Evolutionary conservation across 2,797 vertebrate species (phyloP), one percentile per base, ranked within the genome.

Genomic region (Enteromius radiatus): DNA sequence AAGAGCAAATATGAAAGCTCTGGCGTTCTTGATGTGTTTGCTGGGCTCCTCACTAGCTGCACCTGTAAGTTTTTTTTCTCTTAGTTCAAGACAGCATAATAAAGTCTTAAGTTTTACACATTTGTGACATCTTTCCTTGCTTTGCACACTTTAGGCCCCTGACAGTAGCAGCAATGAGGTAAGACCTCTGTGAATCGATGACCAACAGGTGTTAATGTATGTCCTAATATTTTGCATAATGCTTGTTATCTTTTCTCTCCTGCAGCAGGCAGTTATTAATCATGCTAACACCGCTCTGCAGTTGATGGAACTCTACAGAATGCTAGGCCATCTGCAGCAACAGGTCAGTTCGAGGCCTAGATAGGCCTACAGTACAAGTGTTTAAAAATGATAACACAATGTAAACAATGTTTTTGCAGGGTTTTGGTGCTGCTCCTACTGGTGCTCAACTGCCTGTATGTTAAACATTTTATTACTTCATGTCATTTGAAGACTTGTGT

Each of bases 271-370:
- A 90, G 84, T 85, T 84, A 88, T 86, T 6, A 89, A 90, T 6
- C 92, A 94, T 89, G 92, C 93, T 83, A 93, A 94, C 86, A 86
- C 88, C 28, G 93, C 92, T 87, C 86, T 93, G 82, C 91, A 90
- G 88, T 90, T 90, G 91, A 95, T 94, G 94, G 92, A 95, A 85
- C 83, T 94, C 79, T 93, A 93, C 89, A 91, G 93, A 82, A 65
- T 93, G 45, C 77, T 81, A 36, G 75, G 67, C 5, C 68, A 71
- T 61, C 91, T 91, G 78, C 91, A 90, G 88, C 93, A 93, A 88
- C 92, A 94, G 93, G 94, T 94, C 31, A 89, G 86, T 33, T 54
- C 36, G 80, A 41, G 2, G 38, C 38, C 38, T 41, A 41, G 38
- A 36, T 2, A 61, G 38, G 28, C 17, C 8, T 28, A 31, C 14